Conservation (phyloP, 2,888 invertebrate genomes). For the Amphipyra berbera region DNA sequence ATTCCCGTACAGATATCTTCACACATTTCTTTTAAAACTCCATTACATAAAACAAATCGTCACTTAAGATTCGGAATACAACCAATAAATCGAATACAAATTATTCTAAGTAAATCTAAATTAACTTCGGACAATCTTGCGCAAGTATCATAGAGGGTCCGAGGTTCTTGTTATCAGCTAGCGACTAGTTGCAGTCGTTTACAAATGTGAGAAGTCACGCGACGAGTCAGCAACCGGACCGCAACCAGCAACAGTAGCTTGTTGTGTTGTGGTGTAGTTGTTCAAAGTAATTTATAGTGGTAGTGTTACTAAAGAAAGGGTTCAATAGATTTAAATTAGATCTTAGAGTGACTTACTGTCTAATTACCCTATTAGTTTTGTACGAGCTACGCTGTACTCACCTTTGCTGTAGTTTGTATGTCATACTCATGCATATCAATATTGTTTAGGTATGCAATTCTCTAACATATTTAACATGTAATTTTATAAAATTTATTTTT, state of each 20-base stretch:
- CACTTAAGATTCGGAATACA: constrained; percentile 41
- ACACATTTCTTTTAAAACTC: constrained; percentile 33
- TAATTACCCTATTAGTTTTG: too few relatives aligned
- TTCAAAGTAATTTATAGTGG: constrained; percentile 32
- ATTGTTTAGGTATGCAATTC: too few relatives aligned
- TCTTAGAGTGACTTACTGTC: too few relatives aligned
- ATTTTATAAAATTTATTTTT: too few relatives aligned
- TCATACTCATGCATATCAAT: too few relatives aligned
- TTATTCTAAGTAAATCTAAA: constrained; percentile 52
- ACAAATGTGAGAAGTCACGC: constrained; percentile 87
- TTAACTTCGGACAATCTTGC: constrained; percentile 47
- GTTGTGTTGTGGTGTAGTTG: constrained; percentile 31
- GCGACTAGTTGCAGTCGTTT: constrained; percentile 68
- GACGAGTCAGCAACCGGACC: constrained; percentile 62
- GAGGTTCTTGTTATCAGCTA: constrained; percentile 69
- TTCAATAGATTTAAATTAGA: too few relatives aligned
- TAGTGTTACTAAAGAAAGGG: not conserved
- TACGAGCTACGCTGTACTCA: too few relatives aligned
- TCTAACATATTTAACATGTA: too few relatives aligned
- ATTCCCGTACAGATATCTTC: constrained; percentile 21
- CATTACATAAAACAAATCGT: constrained; percentile 46
- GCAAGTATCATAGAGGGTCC: constrained; percentile 53
- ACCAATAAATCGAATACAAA: constrained; percentile 51
- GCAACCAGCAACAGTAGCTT: constrained; percentile 56
- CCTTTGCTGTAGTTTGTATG: too few relatives aligned